Evolutionary conservation across 2,888 invertebrate species (phyloP).

Genomic region (Apodemia zela): DNA sequence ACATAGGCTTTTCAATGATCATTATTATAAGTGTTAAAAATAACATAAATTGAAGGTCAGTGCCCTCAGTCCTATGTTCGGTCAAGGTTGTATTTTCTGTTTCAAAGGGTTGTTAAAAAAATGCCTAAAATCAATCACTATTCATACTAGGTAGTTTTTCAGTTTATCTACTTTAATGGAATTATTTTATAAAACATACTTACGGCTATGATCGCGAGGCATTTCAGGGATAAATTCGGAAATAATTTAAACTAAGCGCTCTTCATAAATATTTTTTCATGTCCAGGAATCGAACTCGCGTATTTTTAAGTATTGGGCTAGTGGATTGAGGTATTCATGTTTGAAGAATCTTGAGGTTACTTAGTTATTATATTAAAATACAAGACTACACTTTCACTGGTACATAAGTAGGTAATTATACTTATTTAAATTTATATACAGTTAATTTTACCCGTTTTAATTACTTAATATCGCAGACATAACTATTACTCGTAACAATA

Average conservation of each 20-base stretch:
- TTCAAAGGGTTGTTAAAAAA: neutral
- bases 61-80: constrained; percentile 47
- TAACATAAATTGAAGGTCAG: constrained; percentile 45
- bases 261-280: too few species aligned
- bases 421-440: neutral
- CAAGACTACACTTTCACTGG: neutral
- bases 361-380: neutral
- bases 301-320: too few species aligned
- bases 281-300: too few species aligned
- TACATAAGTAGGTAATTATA: neutral
- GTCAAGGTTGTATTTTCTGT: constrained; percentile 64
- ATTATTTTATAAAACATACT: too few species aligned
- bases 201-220: too few species aligned
- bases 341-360: neutral
- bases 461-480: constrained; percentile 9
- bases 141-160: neutral
- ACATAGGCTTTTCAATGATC: constrained; percentile 21
- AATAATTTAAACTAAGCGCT: too few species aligned
- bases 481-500: neutral
- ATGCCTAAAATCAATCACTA: neutral
- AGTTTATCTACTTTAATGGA: too few species aligned
- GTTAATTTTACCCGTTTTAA: constrained; percentile 4
- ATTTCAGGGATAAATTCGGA: too few species aligned
- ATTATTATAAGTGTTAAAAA: constrained; percentile 17
- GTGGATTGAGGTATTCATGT: too few species aligned